A percentile compares a stretch with the other conserved stretches of the same genome.
phyloP scores from a whole-genome alignment of 2,797 vertebrate genomes.

The Gymnothorax reevesii region DNA sequence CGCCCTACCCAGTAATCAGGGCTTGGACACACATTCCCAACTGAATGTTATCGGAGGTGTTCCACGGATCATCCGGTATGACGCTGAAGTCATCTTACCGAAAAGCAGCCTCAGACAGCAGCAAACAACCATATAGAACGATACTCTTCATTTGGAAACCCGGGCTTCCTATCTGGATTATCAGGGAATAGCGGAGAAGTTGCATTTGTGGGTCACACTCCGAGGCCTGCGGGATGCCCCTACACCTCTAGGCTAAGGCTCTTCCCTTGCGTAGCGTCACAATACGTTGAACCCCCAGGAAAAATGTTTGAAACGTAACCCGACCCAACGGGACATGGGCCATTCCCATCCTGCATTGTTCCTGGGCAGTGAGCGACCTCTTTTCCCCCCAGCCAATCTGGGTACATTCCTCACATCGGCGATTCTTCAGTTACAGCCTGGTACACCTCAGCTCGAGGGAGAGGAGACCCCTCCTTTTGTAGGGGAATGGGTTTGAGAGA shows the following conservation, averaged over 20 bases:
- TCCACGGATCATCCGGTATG: conserved; percentile 3
- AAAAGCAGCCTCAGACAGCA: neutral
- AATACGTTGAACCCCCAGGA: neutral
- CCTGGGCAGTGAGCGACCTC: neutral
- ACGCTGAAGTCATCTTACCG: neutral
- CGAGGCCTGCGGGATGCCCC: neutral
- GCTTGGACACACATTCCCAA: conserved; percentile 44
- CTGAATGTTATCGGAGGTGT: conserved; percentile 18
- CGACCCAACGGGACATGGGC: neutral
- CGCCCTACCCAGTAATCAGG: conserved; percentile 58
- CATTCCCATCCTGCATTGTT: neutral
- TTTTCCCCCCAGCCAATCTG: neutral
- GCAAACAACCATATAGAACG: neutral
- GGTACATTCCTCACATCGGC: conserved; percentile 1
- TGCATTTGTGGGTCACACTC: neutral
- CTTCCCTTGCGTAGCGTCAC: neutral
- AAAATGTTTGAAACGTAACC: conserved; percentile 1
- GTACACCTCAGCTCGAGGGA: neutral
- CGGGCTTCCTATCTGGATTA: neutral
- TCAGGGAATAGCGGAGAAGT: neutral
- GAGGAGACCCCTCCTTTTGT: neutral
- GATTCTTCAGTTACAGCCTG: conserved; percentile 12
- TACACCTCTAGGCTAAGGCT: neutral
- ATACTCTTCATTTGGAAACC: neutral
- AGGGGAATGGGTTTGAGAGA: neutral